phyloP scores from a whole-genome alignment of 2,797 vertebrate species.

The Antrozous pallidus region DNA sequence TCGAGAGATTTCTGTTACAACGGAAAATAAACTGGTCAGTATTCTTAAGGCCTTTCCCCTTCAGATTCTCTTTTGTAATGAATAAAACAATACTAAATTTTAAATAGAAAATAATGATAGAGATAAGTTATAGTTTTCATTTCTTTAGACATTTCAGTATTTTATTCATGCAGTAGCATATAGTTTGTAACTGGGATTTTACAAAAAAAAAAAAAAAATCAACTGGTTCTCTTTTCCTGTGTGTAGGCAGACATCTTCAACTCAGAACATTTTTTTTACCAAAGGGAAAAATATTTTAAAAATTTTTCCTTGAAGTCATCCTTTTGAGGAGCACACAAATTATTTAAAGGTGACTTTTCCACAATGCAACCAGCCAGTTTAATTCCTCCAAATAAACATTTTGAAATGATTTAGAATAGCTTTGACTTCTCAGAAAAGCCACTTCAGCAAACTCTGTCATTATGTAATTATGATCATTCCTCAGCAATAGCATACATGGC shows the following conservation, averaged over 20 bases:
- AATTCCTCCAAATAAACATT: background rate
- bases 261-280: constrained; percentile 1
- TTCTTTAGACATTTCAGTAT: background rate
- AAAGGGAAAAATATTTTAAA: background rate
- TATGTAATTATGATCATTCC: background rate
- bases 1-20: background rate
- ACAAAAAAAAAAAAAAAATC: background rate
- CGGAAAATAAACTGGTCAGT: background rate
- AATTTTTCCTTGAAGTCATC: background rate
- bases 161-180: background rate
- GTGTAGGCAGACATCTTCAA: background rate
- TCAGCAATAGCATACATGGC: background rate
- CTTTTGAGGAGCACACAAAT: background rate
- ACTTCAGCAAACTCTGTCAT: background rate
- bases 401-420: background rate
- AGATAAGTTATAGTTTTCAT: background rate
- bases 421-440: background rate
- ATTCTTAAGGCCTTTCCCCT: background rate
- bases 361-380: background rate
- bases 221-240: background rate
- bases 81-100: background rate
- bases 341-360: constrained; percentile 13
- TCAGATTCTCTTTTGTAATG: background rate
- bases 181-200: background rate
- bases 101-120: background rate